Evolutionary conservation across 2,797 vertebrate genomes (phyloP).

Genomic region (Discoglossus pictus): DNA sequence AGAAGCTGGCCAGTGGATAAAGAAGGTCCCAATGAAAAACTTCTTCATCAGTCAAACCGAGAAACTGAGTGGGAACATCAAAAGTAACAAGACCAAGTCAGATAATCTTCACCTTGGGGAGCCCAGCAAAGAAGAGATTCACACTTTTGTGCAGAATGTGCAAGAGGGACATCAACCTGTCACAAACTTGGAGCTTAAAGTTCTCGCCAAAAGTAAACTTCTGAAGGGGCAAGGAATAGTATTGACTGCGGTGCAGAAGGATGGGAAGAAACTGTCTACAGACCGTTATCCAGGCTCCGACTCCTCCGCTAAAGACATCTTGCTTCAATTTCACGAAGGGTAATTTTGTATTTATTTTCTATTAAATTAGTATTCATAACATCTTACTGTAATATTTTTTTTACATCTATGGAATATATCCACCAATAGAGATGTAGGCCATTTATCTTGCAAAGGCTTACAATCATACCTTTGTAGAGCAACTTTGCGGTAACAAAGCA

Average conservation of each 20-base stretch:
- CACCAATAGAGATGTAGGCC: too few species aligned
- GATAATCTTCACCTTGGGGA: not conserved
- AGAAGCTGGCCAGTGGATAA: not conserved
- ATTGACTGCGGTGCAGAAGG: not conserved
- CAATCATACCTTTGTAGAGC: too few species aligned
- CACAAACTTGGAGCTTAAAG: not conserved
- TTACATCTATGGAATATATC: too few species aligned
- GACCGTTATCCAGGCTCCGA: conserved; percentile 9
- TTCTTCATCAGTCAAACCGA: not conserved
- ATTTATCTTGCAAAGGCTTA: too few species aligned
- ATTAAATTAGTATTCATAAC: too few species aligned
- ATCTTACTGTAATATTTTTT: too few species aligned
- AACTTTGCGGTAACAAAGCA: too few species aligned
- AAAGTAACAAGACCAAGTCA: too few species aligned
- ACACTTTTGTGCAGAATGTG: not conserved
- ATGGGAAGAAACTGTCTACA: conserved; percentile 4
- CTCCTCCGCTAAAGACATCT: not conserved
- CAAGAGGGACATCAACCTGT: not conserved
- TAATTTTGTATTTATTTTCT: not conserved
- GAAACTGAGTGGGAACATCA: not conserved
- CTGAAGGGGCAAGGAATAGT: not conserved
- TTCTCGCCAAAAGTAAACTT: conserved; percentile 5
- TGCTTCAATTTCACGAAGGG: conserved; percentile 5
- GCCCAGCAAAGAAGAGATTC: not conserved
- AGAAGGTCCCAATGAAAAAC: not conserved